These are phyloP conservation scores for Amphipyra tragopoginis DNA, from an alignment of 2,888 invertebrate species.

Conservation along the genomic window DNA sequence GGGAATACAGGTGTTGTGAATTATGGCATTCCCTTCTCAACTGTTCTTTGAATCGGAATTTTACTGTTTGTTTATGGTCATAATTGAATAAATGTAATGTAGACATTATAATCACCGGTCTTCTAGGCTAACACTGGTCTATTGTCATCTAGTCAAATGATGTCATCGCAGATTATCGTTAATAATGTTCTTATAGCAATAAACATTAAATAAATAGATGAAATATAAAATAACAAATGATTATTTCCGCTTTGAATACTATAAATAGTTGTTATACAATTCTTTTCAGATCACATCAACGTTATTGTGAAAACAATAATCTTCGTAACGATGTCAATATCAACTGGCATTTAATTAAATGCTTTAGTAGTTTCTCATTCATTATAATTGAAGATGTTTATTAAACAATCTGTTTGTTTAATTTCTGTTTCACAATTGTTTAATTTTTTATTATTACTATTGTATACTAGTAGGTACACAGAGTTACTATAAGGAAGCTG, in stretches of 20 bases:
- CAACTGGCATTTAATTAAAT: background rate
- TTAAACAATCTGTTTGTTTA: constrained; percentile 5
- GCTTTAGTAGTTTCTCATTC: background rate
- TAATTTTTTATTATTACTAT: background rate
- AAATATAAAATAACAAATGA: background rate
- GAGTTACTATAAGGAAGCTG: no score
- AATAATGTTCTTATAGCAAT: no score
- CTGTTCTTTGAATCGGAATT: no score
- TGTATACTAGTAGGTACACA: no score
- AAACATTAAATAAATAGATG: background rate
- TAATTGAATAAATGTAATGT: no score
- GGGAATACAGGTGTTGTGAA: no score
- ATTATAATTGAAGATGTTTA: constrained; percentile 4
- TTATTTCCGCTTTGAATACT: background rate
- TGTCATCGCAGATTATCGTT: no score
- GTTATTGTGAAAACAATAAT: background rate
- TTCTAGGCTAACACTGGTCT: no score
- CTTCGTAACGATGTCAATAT: background rate
- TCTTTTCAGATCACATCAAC: background rate
- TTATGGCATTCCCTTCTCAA: no score
- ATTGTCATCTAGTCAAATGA: no score
- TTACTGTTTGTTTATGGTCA: no score
- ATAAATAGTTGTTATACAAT: background rate
- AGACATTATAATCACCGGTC: no score
- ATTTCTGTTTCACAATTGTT: background rate